Percentiles rank a stretch among this genome's conserved stretches.
Evolutionary conservation across 2,888 invertebrate genomes (phyloP).

Genomic region (Orchesella flavescens): DNA sequence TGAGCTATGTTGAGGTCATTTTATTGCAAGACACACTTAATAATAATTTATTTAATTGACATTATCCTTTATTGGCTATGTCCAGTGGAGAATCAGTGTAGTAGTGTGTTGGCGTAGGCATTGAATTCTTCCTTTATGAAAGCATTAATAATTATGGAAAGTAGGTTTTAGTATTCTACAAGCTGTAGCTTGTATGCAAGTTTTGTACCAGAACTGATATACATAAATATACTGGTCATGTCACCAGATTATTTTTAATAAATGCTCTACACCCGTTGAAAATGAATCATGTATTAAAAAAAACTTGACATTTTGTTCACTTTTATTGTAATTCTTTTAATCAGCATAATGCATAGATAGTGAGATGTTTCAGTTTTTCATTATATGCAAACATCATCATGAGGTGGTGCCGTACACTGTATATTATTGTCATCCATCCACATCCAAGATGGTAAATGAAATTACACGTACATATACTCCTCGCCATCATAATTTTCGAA

Average conservation of each 20-base stretch:
- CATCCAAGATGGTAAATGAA: too few species aligned
- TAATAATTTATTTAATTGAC: slow-evolving; percentile 4
- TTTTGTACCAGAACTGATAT: slow-evolving; percentile 49
- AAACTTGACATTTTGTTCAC: too few species aligned
- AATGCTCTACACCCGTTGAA: slow-evolving; percentile 6
- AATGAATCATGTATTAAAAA: not conserved
- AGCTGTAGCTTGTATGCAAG: slow-evolving; percentile 18
- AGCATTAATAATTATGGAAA: slow-evolving; percentile 7
- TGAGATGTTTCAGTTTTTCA: too few species aligned
- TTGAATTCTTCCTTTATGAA: slow-evolving; percentile 9
- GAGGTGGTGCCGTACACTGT: too few species aligned
- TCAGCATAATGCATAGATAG: too few species aligned
- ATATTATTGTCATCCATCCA: too few species aligned
- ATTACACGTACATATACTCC: too few species aligned
- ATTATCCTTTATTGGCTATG: not conserved
- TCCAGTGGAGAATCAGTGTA: slow-evolving; percentile 3
- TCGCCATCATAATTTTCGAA: not conserved
- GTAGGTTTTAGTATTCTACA: slow-evolving; percentile 9
- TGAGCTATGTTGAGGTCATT: slow-evolving; percentile 1
- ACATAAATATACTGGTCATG: slow-evolving; percentile 42
- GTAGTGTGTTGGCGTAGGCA: not conserved
- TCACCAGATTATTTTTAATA: slow-evolving; percentile 44
- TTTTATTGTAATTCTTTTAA: too few species aligned
- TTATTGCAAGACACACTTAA: not conserved
- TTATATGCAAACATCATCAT: too few species aligned